These are phyloP conservation scores for Rhagoletis pomonella DNA, from an alignment of 1,140 invertebrate genomes.

Conservation along the genomic window DNA sequence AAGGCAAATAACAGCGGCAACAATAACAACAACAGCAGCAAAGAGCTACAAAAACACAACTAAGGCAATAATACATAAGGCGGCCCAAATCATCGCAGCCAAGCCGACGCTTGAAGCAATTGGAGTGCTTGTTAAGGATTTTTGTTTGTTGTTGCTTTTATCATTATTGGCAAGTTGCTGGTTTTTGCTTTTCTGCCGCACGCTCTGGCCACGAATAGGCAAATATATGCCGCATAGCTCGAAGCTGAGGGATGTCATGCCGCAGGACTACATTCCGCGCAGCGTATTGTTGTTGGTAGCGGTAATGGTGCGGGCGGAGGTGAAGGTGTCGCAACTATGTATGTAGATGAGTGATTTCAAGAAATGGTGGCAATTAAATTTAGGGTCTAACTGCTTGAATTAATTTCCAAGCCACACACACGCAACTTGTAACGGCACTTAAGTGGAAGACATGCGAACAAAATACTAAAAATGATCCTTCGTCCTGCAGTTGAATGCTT, in stretches of 20 bases:
- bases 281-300: background rate
- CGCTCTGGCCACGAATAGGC: slow-evolving; percentile 27
- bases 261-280: background rate
- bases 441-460: slow-evolving; percentile 21
- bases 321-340: background rate
- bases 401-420: background rate
- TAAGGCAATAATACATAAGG: too few relatives aligned
- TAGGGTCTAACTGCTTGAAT: slow-evolving; percentile 26
- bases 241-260: background rate
- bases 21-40: background rate
- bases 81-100: background rate
- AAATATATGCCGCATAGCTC: background rate
- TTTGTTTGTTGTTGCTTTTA: background rate
- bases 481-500: background rate
- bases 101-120: too few relatives aligned
- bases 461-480: background rate
- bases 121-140: background rate
- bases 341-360: slow-evolving; percentile 19
- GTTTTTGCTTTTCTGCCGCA: background rate
- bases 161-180: background rate
- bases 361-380: slow-evolving; percentile 49
- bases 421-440: background rate
- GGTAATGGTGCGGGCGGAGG: background rate
- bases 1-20: background rate
- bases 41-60: too few relatives aligned